These are phyloP conservation scores for Eciton burchellii DNA, from an alignment of 1,140 invertebrate genomes.

Conservation along the genomic window DNA sequence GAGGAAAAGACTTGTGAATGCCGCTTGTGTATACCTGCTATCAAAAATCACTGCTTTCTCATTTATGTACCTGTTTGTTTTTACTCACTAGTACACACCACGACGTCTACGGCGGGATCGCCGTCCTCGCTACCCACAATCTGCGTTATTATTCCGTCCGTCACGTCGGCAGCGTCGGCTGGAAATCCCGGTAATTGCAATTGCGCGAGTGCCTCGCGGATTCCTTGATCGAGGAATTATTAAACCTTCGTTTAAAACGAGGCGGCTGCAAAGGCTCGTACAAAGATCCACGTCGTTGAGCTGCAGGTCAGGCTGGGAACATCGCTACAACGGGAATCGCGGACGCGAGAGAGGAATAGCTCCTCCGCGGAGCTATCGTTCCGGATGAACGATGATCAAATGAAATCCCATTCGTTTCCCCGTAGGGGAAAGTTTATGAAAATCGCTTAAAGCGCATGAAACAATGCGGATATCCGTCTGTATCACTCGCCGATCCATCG, in stretches of 20 bases:
- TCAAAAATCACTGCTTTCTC: conserved; percentile 44
- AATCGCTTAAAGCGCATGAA: neutral
- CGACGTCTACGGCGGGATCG: conserved; percentile 23
- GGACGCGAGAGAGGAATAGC: conserved; percentile 38
- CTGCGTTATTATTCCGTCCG: conserved; percentile 38
- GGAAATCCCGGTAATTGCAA: conserved; percentile 53
- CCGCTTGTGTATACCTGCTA: conserved; percentile 57
- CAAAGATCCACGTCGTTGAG: conserved; percentile 17
- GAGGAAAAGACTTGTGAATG: conserved; percentile 61
- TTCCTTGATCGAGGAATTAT: conserved; percentile 42
- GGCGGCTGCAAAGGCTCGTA: conserved; percentile 9
- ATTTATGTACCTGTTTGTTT: conserved; percentile 42
- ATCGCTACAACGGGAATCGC: conserved; percentile 13
- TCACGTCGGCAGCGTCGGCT: conserved; percentile 25
- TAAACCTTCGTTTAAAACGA: conserved; percentile 57
- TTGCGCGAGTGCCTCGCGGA: conserved; percentile 30
- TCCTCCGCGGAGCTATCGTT: neutral
- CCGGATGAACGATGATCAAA: neutral
- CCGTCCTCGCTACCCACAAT: conserved; percentile 32
- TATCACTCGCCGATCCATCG: neutral
- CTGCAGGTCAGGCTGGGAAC: conserved; percentile 19
- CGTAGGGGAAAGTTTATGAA: neutral
- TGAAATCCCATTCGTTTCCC: neutral
- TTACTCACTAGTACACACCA: conserved; percentile 43
- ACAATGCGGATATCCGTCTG: neutral